Evolutionary conservation across 2,888 invertebrate species (phyloP), one percentile per base, ranked within the genome.

Genomic region (Cheilosia pagana): DNA sequence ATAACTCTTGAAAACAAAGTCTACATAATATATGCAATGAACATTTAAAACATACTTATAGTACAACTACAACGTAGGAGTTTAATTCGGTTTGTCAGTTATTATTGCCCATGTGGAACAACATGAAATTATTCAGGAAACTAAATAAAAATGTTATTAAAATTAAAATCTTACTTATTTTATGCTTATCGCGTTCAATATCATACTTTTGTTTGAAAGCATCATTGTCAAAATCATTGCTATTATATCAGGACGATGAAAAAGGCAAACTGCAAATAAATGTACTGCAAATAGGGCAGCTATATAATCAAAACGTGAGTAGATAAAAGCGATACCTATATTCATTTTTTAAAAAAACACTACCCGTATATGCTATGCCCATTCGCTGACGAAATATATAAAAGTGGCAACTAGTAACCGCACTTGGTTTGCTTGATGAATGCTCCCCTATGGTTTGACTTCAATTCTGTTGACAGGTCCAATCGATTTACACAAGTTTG

Each of bases 71-170:
- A 16, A 28, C n/a, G 31, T 53, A 25, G 12, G 21, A 14, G 5
- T 14, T 50, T 10, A 50, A 21, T 23, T 50, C 23, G 50, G 12
- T 14, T 50, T 50, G 21, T 23, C 21, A 6, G 14, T 23, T 50
- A 50, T 23, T 19, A n/a, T n/a, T 12, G 12, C 12, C n/a, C 8
- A 50, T 31, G 35, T 35, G 50, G 23, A 35, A 28, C 81, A 81
- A 63, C 39, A 76, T 81, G 81, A 81, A 70, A 57, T 35, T 59
- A 70, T 65, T 63, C 19, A 57, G 28, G 35, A 50, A 63, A 57
- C 43, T 23, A 23, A 23, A 12, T 10, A 43, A 41, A 35, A 68
- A 31, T 70, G 35, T 35, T 21, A 31, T 12, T 19, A 76, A 65
- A 59, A 52, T 39, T 16, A 23, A 70, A 31, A n/a, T 70, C 14